phyloP scores from a whole-genome alignment of 1,140 invertebrate species.

The Cydia pomonella region DNA sequence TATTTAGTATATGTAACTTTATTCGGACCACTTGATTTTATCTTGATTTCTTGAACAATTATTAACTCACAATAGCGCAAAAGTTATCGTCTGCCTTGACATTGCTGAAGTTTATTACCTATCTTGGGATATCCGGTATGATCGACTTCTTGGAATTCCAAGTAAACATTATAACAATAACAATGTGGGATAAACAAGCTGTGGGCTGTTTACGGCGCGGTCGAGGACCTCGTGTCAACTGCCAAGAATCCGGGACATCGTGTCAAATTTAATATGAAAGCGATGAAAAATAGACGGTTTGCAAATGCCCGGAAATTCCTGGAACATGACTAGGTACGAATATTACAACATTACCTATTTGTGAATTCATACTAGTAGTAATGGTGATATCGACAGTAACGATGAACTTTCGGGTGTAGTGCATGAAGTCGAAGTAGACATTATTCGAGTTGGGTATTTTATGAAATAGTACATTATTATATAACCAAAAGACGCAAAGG shows the following conservation, averaged over 20 bases:
- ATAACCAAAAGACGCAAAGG: too few relatives aligned
- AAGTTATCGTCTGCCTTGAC: neutral
- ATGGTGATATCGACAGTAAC: neutral
- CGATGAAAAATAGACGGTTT: neutral
- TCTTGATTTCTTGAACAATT: too few relatives aligned
- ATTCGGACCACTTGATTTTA: too few relatives aligned
- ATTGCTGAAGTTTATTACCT: neutral
- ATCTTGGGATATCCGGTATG: neutral
- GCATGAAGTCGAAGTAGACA: too few relatives aligned
- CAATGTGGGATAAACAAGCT: neutral
- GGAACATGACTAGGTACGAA: neutral
- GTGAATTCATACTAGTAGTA: neutral
- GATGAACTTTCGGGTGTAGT: too few relatives aligned
- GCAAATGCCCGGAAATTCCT: neutral
- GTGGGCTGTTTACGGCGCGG: conserved; percentile 9
- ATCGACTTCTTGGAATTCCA: neutral
- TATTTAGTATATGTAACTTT: too few relatives aligned
- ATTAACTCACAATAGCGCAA: neutral
- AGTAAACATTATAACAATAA: conserved; percentile 22
- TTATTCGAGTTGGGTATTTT: too few relatives aligned
- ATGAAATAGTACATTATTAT: too few relatives aligned
- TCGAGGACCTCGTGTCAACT: conserved; percentile 6
- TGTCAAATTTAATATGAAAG: neutral
- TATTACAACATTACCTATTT: neutral
- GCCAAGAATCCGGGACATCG: conserved; percentile 6